Evolutionary conservation across 2,888 invertebrate genomes (phyloP).

Genomic region (Melinopterus prodromus): DNA sequence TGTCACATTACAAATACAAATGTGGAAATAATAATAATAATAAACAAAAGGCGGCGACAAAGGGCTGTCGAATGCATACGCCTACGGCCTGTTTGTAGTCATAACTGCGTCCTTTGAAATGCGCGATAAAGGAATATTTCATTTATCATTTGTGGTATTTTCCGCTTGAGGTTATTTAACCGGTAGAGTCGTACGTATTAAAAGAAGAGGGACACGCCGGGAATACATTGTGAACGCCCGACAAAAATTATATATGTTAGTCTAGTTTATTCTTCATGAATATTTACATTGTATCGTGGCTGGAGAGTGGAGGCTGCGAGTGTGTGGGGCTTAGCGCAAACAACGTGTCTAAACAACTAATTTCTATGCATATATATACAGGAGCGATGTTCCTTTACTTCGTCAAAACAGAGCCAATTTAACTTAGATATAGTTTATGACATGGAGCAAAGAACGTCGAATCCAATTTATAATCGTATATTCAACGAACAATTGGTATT

Average conservation of each 20-base stretch:
- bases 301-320: conserved; percentile 28
- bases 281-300: conserved; percentile 46
- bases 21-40: no score
- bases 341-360: conserved; percentile 51
- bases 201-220: no score
- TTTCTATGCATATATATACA: conserved; percentile 49
- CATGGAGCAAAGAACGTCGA: conserved; percentile 7
- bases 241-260: background rate
- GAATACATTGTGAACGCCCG: no score
- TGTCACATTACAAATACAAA: no score
- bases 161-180: no score
- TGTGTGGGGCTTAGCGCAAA: conserved; percentile 45
- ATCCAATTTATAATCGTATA: conserved; percentile 16
- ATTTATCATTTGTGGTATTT: no score
- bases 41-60: no score
- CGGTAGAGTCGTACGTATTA: no score
- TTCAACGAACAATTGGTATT: conserved; percentile 11
- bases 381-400: conserved; percentile 41
- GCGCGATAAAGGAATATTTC: no score
- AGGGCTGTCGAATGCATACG: no score
- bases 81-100: no score
- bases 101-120: no score
- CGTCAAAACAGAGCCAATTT: conserved; percentile 42
- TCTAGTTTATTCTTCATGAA: conserved; percentile 48
- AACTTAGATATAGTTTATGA: conserved; percentile 34